phyloP scores from a whole-genome alignment of 1,140 invertebrate species.

The Lordiphosa stackelbergi region DNA sequence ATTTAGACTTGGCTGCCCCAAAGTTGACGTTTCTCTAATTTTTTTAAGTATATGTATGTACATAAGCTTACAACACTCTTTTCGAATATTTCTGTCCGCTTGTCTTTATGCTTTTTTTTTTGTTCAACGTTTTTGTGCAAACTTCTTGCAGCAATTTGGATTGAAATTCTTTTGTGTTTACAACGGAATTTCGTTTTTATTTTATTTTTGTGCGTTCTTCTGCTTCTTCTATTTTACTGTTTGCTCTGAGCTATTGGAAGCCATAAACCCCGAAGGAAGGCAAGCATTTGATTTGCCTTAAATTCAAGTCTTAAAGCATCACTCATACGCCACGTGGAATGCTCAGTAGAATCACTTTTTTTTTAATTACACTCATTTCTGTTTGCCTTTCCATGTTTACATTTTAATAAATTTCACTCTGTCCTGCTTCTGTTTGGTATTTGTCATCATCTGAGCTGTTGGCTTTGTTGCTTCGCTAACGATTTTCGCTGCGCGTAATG shows the following conservation, averaged over 20 bases:
- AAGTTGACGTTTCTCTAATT: no score
- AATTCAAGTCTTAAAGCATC: constrained; percentile 18
- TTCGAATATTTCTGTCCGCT: constrained; percentile 14
- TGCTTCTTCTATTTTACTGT: constrained; percentile 17
- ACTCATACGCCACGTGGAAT: constrained; percentile 41
- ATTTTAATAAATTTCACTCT: constrained; percentile 65
- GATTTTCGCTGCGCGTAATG: constrained; percentile 70
- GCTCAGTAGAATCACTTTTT: constrained; percentile 37
- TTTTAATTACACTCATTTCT: constrained; percentile 57
- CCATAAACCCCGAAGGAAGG: constrained; percentile 14
- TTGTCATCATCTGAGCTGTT: constrained; percentile 53
- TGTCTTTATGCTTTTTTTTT: constrained; percentile 26
- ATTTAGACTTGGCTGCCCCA: neutral
- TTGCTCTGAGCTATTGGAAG: constrained; percentile 38
- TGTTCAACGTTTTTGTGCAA: constrained; percentile 24
- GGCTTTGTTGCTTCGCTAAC: constrained; percentile 33
- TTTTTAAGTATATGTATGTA: neutral
- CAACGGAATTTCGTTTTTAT: constrained; percentile 55
- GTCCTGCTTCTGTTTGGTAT: constrained; percentile 14
- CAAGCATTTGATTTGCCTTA: constrained; percentile 36
- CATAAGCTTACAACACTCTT: constrained; percentile 17
- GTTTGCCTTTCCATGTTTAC: constrained; percentile 59
- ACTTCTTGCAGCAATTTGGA: constrained; percentile 64
- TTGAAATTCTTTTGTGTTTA: constrained; percentile 74
- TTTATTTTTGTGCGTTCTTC: constrained; percentile 17